These are phyloP conservation scores for Heterotilapia buettikoferi DNA, from an alignment of 2,113 vertebrate species.

Conservation along the genomic window DNA sequence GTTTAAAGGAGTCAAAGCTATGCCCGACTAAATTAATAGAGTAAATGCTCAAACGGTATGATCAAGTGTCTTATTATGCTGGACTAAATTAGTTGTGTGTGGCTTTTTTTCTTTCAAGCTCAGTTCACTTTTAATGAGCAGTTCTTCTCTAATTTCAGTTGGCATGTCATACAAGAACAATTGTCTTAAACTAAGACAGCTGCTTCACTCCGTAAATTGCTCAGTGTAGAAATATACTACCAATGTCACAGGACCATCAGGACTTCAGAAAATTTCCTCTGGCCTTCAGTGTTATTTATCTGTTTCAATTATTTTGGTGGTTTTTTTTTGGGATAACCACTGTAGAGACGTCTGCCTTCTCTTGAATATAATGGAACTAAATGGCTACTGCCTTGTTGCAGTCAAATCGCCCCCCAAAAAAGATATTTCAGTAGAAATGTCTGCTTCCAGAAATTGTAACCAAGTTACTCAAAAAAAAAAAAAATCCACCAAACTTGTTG, in stretches of 20 bases:
- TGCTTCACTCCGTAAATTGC: neutral
- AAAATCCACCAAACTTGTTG: neutral
- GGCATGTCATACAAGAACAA: conserved; percentile 14
- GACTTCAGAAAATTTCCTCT: neutral
- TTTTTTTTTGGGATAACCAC: neutral
- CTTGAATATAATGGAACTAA: neutral
- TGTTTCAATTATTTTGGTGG: neutral
- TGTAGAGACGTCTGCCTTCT: neutral
- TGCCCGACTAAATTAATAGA: conserved; percentile 58
- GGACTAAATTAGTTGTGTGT: conserved; percentile 54
- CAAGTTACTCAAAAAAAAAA: neutral
- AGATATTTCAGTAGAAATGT: neutral
- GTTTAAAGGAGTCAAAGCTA: conserved; percentile 45
- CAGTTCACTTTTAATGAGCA: conserved; percentile 60
- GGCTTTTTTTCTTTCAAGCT: conserved; percentile 42
- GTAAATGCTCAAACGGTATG: conserved; percentile 59
- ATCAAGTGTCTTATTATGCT: conserved; percentile 67
- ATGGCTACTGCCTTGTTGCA: neutral
- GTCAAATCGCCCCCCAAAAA: neutral
- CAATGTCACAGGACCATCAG: neutral
- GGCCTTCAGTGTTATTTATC: neutral
- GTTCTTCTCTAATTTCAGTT: conserved; percentile 32
- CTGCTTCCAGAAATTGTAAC: neutral
- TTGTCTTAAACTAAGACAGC: neutral
- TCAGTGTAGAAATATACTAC: neutral